These are phyloP conservation scores for Rhimphoctona megacephalus DNA, from an alignment of 2,888 invertebrate species.

Conservation along the genomic window DNA sequence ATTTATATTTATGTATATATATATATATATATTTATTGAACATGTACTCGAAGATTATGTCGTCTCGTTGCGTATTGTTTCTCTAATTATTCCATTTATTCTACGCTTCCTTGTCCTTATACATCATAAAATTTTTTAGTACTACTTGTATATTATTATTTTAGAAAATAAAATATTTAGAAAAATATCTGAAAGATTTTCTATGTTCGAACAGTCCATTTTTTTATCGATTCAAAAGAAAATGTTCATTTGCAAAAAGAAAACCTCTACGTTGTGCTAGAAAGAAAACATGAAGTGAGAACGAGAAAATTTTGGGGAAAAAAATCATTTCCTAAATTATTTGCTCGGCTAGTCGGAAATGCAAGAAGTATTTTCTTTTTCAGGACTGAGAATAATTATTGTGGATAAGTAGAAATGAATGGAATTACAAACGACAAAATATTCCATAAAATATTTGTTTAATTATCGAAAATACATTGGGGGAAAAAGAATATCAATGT, in stretches of 20 bases:
- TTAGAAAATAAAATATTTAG: slow-evolving; percentile 17
- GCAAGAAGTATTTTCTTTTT: background rate
- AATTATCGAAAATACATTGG: background rate
- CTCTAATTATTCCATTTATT: slow-evolving; percentile 17
- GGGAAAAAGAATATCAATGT: background rate
- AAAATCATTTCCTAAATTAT: background rate
- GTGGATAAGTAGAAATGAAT: background rate
- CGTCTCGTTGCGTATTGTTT: slow-evolving; percentile 41
- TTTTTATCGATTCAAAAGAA: background rate
- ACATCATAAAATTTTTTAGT: slow-evolving; percentile 5
- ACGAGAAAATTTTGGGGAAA: background rate
- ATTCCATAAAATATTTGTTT: background rate
- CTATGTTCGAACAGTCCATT: background rate
- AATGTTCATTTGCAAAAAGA: background rate
- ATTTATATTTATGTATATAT: slow-evolving; percentile 5
- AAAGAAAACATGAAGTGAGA: background rate
- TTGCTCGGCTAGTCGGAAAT: background rate
- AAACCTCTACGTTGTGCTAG: background rate
- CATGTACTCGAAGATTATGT: slow-evolving; percentile 56
- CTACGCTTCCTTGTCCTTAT: background rate
- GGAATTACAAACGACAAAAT: slow-evolving; percentile 6
- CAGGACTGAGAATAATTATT: too few relatives aligned
- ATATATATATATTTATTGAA: slow-evolving; percentile 64
- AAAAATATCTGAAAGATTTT: background rate
- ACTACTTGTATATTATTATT: slow-evolving; percentile 22